Evolutionary conservation across 1,140 invertebrate species (phyloP).

Genomic region (Homarus americanus): DNA sequence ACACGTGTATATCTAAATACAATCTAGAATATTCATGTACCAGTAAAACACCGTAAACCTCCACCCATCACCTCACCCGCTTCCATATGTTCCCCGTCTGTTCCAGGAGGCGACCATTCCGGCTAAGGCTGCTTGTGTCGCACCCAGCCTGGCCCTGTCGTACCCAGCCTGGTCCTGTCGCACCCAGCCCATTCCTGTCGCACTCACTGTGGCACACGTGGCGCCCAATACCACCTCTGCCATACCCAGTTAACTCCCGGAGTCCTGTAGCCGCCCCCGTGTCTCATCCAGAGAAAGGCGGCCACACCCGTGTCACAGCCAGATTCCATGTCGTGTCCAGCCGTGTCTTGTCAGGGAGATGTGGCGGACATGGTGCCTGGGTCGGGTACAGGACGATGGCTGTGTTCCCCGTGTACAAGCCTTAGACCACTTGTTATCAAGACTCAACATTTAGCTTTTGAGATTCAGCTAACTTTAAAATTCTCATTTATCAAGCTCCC

Average conservation of each 20-base stretch:
- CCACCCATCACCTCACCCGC: background rate
- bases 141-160: conserved; percentile 4
- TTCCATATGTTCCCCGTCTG: background rate
- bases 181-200: conserved; percentile 9
- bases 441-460: too few species aligned
- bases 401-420: too few species aligned
- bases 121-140: background rate
- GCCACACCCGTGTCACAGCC: background rate
- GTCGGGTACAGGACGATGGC: too few species aligned
- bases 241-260: conserved; percentile 11
- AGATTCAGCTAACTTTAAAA: too few species aligned
- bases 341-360: background rate
- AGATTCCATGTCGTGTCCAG: background rate
- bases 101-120: background rate
- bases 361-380: background rate
- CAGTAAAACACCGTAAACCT: background rate
- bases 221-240: conserved; percentile 19
- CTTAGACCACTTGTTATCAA: too few species aligned
- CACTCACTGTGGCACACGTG: conserved; percentile 19
- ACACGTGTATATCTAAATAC: too few species aligned
- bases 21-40: background rate
- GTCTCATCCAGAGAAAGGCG: background rate
- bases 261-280: background rate
- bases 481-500: too few species aligned
- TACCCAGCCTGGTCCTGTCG: background rate